These are phyloP conservation scores for Morphnarchus princeps DNA, from an alignment of 2,113 vertebrate genomes.

Conservation along the genomic window DNA sequence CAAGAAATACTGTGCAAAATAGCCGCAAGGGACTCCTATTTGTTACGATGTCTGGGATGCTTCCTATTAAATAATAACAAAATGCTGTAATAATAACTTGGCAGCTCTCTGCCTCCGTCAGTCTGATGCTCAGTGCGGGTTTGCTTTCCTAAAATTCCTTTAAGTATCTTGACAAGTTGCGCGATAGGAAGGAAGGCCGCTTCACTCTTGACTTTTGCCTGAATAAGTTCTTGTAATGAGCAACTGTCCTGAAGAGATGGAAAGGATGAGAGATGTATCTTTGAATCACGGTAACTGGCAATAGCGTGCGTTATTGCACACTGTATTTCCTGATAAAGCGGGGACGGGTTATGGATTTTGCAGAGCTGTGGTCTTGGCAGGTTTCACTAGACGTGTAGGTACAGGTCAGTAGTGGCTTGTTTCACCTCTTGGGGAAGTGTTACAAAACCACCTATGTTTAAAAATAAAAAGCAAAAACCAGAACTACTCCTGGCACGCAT, in stretches of 20 bases:
- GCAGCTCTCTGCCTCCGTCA: slow-evolving; percentile 41
- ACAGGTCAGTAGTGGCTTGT: not conserved
- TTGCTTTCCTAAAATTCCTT: slow-evolving; percentile 35
- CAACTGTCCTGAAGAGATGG: not conserved
- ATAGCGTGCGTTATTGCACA: accelerated
- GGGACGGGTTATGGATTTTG: not conserved
- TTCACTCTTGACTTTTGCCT: not conserved
- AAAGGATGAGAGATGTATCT: not conserved
- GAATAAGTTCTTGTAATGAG: not conserved
- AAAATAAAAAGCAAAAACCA: not conserved
- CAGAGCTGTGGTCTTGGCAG: not conserved
- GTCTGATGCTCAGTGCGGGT: not conserved
- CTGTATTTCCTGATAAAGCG: not conserved
- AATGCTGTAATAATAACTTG: slow-evolving; percentile 58
- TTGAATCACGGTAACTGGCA: not conserved
- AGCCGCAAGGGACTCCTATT: not conserved
- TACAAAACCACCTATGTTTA: not conserved
- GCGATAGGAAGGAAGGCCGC: slow-evolving; percentile 51
- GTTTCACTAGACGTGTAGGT: not conserved
- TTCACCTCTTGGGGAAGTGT: not conserved
- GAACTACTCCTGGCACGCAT: accelerated
- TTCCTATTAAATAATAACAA: slow-evolving; percentile 68
- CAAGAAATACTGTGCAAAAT: slow-evolving; percentile 11
- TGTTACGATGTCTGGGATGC: slow-evolving; percentile 54
- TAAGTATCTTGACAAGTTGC: not conserved